phyloP scores from a whole-genome alignment of 2,113 vertebrate genomes.

The Euleptes europaea region DNA sequence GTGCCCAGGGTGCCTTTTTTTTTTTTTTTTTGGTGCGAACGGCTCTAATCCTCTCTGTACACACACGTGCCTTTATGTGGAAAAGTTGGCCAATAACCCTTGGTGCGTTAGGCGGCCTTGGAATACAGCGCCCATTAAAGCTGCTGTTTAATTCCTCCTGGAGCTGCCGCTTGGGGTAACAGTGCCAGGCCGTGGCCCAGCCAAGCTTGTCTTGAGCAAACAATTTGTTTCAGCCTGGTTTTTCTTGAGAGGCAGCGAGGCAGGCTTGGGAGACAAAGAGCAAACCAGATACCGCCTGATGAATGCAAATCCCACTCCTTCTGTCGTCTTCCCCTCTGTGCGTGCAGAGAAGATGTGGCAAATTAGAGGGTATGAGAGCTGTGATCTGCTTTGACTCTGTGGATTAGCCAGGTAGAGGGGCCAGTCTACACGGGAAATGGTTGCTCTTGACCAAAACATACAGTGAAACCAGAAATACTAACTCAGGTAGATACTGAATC shows the following conservation, averaged over 20 bases:
- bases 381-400: conserved; percentile 3
- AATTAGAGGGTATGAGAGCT: not conserved
- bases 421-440: not conserved
- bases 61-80: conserved; percentile 72
- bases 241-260: conserved; percentile 51
- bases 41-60: conserved; percentile 58
- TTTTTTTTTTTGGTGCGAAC: conserved; percentile 26
- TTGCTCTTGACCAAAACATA: not conserved
- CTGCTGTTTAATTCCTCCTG: conserved; percentile 77
- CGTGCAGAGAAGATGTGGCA: not conserved
- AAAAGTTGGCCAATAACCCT: conserved; percentile 76
- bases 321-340: not conserved
- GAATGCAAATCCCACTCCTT: not conserved
- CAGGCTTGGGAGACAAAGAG: conserved; percentile 53
- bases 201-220: conserved; percentile 79
- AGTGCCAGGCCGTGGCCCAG: conserved; percentile 71
- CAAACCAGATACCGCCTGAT: conserved; percentile 45
- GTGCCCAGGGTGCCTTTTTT: conserved; percentile 60
- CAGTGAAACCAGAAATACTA: not conserved
- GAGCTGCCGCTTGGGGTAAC: conserved; percentile 59
- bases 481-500: not conserved
- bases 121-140: conserved; percentile 78
- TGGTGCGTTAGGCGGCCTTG: conserved; percentile 75
- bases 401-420: not conserved
- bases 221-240: conserved; percentile 73